Base-by-base conservation (phyloP, 2,113 vertebrate genomes). In the Clinocottus analis region DNA sequence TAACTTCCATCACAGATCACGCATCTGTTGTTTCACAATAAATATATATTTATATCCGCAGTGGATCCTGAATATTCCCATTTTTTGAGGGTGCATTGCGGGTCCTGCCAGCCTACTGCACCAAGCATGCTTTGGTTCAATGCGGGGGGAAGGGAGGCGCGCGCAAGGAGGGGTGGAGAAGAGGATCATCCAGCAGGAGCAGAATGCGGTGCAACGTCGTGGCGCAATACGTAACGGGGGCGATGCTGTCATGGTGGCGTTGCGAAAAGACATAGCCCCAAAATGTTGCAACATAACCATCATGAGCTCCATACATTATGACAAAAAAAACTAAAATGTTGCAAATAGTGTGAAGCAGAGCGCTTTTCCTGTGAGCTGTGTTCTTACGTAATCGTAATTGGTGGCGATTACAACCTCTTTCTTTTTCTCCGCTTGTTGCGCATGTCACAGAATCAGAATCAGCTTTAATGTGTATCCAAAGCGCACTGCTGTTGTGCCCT, bases 71-170 rank as follows among this genome's bases (percentile, higher is more conserved):
- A 49, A 21, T 49, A 66, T 80, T 69, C 60, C 72, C 60, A 58
- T 77, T 33, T 33, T 87, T 77, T 68, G 63, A 87, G 83, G 86
- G 83, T 91, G 89, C 83, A 94, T 85, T 95, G 95, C 95, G 88
- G 93, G 91, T 91, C 80, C 77, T 80, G 91, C 84, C 87, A 91
- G 86, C 83, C 78, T 93, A 84, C 93, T 93, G 95, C 94, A 94
- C 89, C 93, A 93, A 88, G 90, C 92, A 89, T 91, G 89, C 88
- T 90, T 90, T 93, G 91, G 91, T 93, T 93, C 90, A 93, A 90
- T 91, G 93, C 91, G 87, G 89, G 88, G 89, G 79, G 84, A 58
- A 43, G 81, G 87, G 85, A 49, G 75, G 86, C 85, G 85, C 75
- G n/a, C n/a, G 63, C 84, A 47, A 80, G 86, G 85, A 49, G 75